Percentiles rank a stretch among this genome's conserved stretches.
Evolutionary conservation across 1,140 invertebrate species (phyloP).

Genomic region (Anthonomus grandis): DNA sequence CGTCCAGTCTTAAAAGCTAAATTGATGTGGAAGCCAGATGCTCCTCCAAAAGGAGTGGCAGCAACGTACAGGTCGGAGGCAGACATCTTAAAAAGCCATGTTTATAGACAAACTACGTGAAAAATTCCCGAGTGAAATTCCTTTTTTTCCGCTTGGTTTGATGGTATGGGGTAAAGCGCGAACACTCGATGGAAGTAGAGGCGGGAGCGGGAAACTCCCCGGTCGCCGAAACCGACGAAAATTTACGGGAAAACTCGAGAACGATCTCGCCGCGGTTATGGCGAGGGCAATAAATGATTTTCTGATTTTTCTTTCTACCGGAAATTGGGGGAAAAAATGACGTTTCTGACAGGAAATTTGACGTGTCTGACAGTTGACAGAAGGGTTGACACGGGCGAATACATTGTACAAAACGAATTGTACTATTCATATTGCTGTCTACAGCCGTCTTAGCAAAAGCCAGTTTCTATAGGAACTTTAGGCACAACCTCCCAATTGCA

Average conservation of each 20-base stretch:
- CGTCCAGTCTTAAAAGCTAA: constrained; percentile 46
- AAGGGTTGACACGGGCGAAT: too few species aligned
- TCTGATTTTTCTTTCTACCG: too few species aligned
- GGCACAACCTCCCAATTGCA: too few species aligned
- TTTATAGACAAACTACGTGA: constrained; percentile 58
- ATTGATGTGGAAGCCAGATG: constrained; percentile 49
- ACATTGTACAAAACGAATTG: too few species aligned
- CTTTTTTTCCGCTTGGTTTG: neutral
- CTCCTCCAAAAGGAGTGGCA: constrained; percentile 70
- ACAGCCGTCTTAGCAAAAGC: too few species aligned
- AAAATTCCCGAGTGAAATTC: constrained; percentile 48
- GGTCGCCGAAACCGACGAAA: constrained; percentile 62
- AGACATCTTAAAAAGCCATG: constrained; percentile 83
- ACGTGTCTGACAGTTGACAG: too few species aligned
- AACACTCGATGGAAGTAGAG: constrained; percentile 24
- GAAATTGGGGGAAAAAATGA: constrained; percentile 6
- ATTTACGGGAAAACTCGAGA: constrained; percentile 44
- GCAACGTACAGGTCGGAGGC: constrained; percentile 58
- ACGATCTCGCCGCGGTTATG: constrained; percentile 62
- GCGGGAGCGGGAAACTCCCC: constrained; percentile 58
- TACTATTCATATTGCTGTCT: too few species aligned
- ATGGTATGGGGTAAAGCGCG: constrained; percentile 18
- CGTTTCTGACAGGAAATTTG: too few species aligned
- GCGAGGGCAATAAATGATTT: constrained; percentile 55
- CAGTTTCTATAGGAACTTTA: too few species aligned